Evolutionary conservation across 1,140 invertebrate genomes (phyloP), one percentile per base, ranked within the genome.

Genomic region (Drosophila lacertosa): DNA sequence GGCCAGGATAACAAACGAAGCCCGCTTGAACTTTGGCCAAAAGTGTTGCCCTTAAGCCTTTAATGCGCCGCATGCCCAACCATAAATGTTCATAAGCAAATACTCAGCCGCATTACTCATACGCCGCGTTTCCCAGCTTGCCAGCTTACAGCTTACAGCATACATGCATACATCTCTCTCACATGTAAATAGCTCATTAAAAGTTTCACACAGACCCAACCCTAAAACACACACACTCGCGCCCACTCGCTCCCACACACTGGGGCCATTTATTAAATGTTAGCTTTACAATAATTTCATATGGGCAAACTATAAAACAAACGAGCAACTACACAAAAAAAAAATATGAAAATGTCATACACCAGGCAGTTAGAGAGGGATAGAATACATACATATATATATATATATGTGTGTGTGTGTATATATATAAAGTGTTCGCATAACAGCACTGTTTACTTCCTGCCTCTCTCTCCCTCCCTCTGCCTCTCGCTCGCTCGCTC

Each of bases 181-280:
- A 67, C 51, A 48, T 48, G 35, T 55, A 57, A 65, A 70, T 65
- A 64, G 67, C 67, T 70, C 67, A 70, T 70, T 70, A 70, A 70
- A 51, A 63, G 24, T 69, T 63, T 37, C 20, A 33, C 29, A 45
- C n/a, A 53, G n/a, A n/a, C 60, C 13, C 26, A 51, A 16, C 26
- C 26, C 4, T 11, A 60, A 20, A 16, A 55, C 47, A 44, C 24
- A 39, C 42, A 48, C 45, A 60, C 50, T 50, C 48, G 59, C 29
- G 13, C 35, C n/a, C 9, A 22, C 15, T 55, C 20, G 29, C 32
- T 15, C 37, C 50, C 54, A 44, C 63, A 57, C 33, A 48, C 26
- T 63, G 51, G 18, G 68, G 53, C 71, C 77, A 84, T 84, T 86
- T 83, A 84, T 86, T 84, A 86, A 84, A 86, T 74, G 81, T 62